Conservation (phyloP, 2,797 vertebrate genomes). For the Danio aesculapii region DNA sequence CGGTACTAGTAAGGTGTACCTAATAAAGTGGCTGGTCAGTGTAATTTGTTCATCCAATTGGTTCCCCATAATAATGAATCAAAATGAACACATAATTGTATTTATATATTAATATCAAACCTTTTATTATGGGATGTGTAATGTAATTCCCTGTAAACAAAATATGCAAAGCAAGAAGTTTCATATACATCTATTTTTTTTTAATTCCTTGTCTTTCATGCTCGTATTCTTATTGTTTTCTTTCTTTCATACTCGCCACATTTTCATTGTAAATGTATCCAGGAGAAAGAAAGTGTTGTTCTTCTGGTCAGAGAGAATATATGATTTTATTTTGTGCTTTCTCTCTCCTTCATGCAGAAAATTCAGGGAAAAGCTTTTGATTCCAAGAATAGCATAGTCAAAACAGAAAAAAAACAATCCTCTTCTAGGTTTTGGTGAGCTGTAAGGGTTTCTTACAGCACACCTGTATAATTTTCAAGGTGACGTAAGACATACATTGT, state of each 20-base stretch:
- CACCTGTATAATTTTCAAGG: constrained; percentile 5
- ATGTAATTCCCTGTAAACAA: not conserved
- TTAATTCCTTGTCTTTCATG: constrained; percentile 3
- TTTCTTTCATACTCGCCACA: not conserved
- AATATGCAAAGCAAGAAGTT: constrained; percentile 1
- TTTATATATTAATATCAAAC: too few species aligned
- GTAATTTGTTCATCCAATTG: too few species aligned
- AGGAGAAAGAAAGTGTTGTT: constrained; percentile 7
- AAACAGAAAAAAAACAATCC: not conserved
- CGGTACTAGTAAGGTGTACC: too few species aligned
- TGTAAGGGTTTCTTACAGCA: not conserved
- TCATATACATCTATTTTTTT: not conserved
- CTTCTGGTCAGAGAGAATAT: constrained; percentile 37
- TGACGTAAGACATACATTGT: not conserved
- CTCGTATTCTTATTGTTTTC: not conserved
- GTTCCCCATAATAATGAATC: too few species aligned
- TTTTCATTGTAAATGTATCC: not conserved
- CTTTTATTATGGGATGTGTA: not conserved
- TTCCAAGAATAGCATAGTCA: not conserved
- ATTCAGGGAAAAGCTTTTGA: not conserved
- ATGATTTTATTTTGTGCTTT: not conserved
- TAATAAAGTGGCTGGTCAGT: too few species aligned
- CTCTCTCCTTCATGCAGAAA: not conserved
- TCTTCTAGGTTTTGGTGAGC: not conserved
- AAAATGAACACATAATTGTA: too few species aligned